Conservation (phyloP, 2,888 invertebrate species). For the Craniophora ligustri region DNA sequence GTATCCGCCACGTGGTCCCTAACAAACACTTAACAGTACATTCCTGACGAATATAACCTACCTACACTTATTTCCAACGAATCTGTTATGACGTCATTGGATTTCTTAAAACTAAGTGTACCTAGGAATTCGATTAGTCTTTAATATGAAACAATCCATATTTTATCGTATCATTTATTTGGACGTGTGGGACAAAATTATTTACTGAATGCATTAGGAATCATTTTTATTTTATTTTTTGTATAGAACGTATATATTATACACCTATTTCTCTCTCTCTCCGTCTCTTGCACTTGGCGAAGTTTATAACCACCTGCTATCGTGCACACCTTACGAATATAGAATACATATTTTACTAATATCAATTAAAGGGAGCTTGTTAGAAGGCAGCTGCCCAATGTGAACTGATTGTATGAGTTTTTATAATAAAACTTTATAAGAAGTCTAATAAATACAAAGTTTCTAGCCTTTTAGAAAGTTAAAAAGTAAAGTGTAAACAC, state of each 20-base stretch:
- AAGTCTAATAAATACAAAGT: background rate
- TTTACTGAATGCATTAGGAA: too few relatives aligned
- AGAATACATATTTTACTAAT: slow-evolving; percentile 2
- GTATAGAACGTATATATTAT: too few relatives aligned
- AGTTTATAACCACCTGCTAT: slow-evolving; percentile 23
- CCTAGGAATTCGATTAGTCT: too few relatives aligned
- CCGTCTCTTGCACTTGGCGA: background rate
- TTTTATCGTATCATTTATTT: too few relatives aligned
- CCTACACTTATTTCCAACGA: background rate
- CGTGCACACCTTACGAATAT: slow-evolving; percentile 27
- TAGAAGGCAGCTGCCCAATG: slow-evolving; percentile 14
- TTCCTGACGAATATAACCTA: too few relatives aligned
- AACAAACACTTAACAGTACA: too few relatives aligned
- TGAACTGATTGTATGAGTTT: slow-evolving; percentile 12
- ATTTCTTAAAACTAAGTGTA: slow-evolving; percentile 1
- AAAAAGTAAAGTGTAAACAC: background rate
- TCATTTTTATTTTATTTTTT: background rate
- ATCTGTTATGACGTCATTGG: slow-evolving; percentile 26
- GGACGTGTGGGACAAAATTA: too few relatives aligned
- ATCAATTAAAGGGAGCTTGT: slow-evolving; percentile 10
- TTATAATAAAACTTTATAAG: background rate
- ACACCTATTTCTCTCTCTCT: background rate
- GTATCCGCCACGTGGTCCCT: too few relatives aligned
- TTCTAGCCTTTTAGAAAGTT: background rate
- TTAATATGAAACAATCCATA: too few relatives aligned